A percentile compares a stretch with the other conserved stretches of the same genome.
These are phyloP conservation scores for Sphaeridia pumilis DNA, from an alignment of 2,888 invertebrate genomes.

Conservation along the genomic window DNA sequence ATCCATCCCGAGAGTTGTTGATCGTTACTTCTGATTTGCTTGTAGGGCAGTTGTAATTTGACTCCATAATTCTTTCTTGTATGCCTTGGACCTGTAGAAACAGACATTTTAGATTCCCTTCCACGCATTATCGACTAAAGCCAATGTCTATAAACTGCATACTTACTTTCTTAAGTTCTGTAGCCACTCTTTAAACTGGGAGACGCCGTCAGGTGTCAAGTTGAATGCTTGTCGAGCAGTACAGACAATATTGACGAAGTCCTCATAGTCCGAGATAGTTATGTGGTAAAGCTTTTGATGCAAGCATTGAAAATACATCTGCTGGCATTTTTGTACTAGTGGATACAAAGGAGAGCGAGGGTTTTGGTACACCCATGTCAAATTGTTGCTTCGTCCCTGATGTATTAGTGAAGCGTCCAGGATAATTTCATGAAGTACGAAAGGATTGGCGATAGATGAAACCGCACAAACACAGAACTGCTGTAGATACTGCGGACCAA, in stretches of 20 bases:
- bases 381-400: constrained; percentile 72
- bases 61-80: constrained; percentile 95
- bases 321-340: constrained; percentile 90
- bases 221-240: constrained; percentile 89
- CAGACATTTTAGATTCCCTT: constrained; percentile 4
- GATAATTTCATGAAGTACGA: constrained; percentile 88
- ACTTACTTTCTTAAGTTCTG: constrained; percentile 81
- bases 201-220: constrained; percentile 85
- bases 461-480: constrained; percentile 94
- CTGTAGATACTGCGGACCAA: constrained; percentile 84
- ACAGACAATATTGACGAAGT: constrained; percentile 84
- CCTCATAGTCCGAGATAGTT: constrained; percentile 82
- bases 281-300: constrained; percentile 93
- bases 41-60: constrained; percentile 81
- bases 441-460: constrained; percentile 90
- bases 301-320: constrained; percentile 96
- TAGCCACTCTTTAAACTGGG: constrained; percentile 92
- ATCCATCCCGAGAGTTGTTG: too few relatives aligned
- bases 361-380: constrained; percentile 73
- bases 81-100: constrained; percentile 72
- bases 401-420: constrained; percentile 88
- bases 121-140: too few relatives aligned
- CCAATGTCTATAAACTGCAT: too few relatives aligned
- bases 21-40: constrained; percentile 37
- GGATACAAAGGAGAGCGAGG: constrained; percentile 80